These are phyloP conservation scores for Lydus trimaculatus DNA, from an alignment of 2,888 invertebrate species.

Conservation along the genomic window DNA sequence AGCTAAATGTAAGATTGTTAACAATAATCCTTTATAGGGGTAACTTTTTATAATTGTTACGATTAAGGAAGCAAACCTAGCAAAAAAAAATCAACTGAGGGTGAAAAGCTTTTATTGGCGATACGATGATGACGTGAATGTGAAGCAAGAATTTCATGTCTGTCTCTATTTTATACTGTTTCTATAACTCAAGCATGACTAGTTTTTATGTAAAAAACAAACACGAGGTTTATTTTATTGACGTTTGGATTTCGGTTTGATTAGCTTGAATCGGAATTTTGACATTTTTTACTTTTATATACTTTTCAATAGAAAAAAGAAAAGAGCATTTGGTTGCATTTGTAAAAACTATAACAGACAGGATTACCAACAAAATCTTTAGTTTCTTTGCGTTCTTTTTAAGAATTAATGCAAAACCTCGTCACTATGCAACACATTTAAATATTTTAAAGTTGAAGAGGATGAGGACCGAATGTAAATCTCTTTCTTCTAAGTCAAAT, in stretches of 20 bases:
- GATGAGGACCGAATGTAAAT: neutral
- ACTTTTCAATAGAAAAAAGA: neutral
- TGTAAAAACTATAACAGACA: no score
- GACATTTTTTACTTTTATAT: conserved; percentile 26
- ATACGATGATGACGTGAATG: neutral
- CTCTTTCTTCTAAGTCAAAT: neutral
- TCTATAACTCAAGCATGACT: conserved; percentile 34
- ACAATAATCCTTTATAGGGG: no score
- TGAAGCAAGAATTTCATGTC: conserved; percentile 5
- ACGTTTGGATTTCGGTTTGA: conserved; percentile 36
- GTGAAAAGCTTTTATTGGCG: conserved; percentile 33
- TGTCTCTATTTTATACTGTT: neutral
- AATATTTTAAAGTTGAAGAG: neutral
- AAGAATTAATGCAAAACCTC: neutral
- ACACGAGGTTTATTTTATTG: conserved; percentile 38
- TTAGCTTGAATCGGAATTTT: conserved; percentile 39
- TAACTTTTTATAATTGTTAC: conserved; percentile 15
- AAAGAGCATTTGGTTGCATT: neutral
- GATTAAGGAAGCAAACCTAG: conserved; percentile 32
- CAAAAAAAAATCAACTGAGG: conserved; percentile 38
- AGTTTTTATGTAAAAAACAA: conserved; percentile 38
- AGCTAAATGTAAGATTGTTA: no score
- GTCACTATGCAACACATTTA: neutral
- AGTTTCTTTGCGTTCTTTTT: neutral
- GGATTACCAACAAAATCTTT: neutral